Evolutionary conservation across 2,888 invertebrate genomes (phyloP).

Genomic region (Acleris emargana): DNA sequence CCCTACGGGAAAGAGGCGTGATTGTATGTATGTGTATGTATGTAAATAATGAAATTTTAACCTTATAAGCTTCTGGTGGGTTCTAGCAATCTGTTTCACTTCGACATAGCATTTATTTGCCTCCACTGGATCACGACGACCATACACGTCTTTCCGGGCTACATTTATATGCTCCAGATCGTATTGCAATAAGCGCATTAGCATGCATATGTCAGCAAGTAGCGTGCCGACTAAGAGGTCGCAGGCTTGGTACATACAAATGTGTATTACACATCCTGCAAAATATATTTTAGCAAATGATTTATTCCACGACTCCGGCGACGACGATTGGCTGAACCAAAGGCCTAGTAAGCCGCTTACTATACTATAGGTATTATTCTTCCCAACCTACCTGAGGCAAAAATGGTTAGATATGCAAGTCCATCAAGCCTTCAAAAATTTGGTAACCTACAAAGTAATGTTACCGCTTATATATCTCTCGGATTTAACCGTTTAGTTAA

Average conservation of each 20-base stretch:
- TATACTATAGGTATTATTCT: too few relatives aligned
- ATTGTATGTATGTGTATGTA: too few relatives aligned
- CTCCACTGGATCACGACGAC: constrained; percentile 29
- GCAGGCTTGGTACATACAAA: constrained; percentile 40
- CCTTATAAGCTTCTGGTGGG: constrained; percentile 45
- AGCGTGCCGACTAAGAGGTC: constrained; percentile 42
- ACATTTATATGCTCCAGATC: constrained; percentile 40
- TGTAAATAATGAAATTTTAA: too few relatives aligned
- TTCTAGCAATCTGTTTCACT: constrained; percentile 39
- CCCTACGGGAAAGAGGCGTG: too few relatives aligned
- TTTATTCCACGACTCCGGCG: background rate
- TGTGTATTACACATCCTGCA: constrained; percentile 32
- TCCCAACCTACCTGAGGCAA: too few relatives aligned
- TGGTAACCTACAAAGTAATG: too few relatives aligned
- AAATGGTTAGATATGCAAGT: too few relatives aligned
- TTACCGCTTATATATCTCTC: too few relatives aligned
- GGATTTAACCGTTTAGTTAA: too few relatives aligned
- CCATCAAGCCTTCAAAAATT: too few relatives aligned
- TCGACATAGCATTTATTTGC: background rate
- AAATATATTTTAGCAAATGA: background rate
- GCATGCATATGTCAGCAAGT: constrained; percentile 38
- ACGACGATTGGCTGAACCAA: too few relatives aligned
- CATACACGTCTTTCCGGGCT: constrained; percentile 7
- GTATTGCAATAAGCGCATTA: constrained; percentile 41
- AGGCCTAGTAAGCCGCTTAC: too few relatives aligned